These are phyloP conservation scores for Caradrina clavipalpis DNA, from an alignment of 2,888 invertebrate species.

Conservation along the genomic window DNA sequence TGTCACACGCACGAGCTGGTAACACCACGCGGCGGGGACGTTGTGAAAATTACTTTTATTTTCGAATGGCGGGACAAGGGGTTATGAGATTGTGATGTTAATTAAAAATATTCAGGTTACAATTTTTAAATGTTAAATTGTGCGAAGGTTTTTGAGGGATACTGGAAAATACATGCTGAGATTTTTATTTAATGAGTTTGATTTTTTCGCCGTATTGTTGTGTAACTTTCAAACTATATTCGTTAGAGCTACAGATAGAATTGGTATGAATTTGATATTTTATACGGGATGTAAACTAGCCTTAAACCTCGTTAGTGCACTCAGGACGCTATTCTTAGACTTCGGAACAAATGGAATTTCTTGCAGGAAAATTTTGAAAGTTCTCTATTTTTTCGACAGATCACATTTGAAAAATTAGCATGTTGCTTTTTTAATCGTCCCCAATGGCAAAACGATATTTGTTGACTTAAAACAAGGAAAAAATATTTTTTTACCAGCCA, in stretches of 20 bases:
- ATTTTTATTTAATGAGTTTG: not conserved
- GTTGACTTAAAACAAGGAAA: too few relatives aligned
- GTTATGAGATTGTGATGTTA: conserved; percentile 13
- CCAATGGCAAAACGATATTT: too few relatives aligned
- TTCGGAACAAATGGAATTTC: too few relatives aligned
- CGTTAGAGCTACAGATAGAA: not conserved
- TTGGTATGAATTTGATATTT: not conserved
- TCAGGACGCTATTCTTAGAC: too few relatives aligned
- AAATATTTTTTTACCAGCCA: too few relatives aligned
- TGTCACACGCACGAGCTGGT: conserved; percentile 66
- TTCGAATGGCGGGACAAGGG: conserved; percentile 32
- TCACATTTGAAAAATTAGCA: too few relatives aligned
- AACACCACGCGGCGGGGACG: conserved; percentile 56
- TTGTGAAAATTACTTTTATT: conserved; percentile 59
- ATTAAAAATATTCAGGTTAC: conserved; percentile 17
- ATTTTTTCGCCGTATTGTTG: not conserved
- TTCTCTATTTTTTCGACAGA: too few relatives aligned
- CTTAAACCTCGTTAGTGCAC: too few relatives aligned
- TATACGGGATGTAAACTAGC: too few relatives aligned
- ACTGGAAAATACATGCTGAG: not conserved
- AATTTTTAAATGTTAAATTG: not conserved
- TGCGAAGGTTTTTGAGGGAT: not conserved
- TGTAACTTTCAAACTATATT: not conserved
- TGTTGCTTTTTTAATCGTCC: too few relatives aligned
- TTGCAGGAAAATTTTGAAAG: too few relatives aligned